Conservation (phyloP, 2,113 vertebrate genomes). For the Scomber scombrus region DNA sequence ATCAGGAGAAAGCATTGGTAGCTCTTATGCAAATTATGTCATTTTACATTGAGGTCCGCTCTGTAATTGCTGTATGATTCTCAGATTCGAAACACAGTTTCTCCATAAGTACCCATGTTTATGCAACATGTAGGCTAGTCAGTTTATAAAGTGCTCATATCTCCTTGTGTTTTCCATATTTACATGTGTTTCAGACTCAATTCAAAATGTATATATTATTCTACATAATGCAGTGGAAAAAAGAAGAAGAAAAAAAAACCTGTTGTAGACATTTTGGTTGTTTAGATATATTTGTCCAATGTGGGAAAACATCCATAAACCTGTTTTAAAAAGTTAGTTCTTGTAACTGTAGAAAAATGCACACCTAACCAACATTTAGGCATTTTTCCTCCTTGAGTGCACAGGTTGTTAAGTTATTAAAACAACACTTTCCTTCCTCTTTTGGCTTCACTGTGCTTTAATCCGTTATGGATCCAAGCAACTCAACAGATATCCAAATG, state of each 20-base stretch:
- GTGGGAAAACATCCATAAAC: background rate
- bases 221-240: background rate
- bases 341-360: too few relatives aligned
- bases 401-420: constrained; percentile 11
- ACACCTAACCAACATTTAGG: too few relatives aligned
- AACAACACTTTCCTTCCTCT: constrained; percentile 13
- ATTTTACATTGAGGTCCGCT: constrained; percentile 22
- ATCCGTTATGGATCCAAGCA: constrained; percentile 33
- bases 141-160: background rate
- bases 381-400: too few relatives aligned
- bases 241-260: background rate
- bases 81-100: constrained; percentile 18
- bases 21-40: constrained; percentile 47
- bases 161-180: background rate
- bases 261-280: background rate
- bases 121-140: background rate
- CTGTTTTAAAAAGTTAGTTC: too few relatives aligned
- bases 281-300: too few relatives aligned
- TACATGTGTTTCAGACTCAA: accelerated
- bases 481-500: constrained; percentile 29
- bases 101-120: constrained; percentile 7
- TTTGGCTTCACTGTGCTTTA: constrained; percentile 16
- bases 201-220: background rate
- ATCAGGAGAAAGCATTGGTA: background rate
- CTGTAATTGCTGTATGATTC: constrained; percentile 46